Percentiles rank a stretch among this genome's conserved stretches.
These are phyloP conservation scores for Ambastaia sidthimunki DNA, from an alignment of 2,797 vertebrate genomes.

Conservation along the genomic window DNA sequence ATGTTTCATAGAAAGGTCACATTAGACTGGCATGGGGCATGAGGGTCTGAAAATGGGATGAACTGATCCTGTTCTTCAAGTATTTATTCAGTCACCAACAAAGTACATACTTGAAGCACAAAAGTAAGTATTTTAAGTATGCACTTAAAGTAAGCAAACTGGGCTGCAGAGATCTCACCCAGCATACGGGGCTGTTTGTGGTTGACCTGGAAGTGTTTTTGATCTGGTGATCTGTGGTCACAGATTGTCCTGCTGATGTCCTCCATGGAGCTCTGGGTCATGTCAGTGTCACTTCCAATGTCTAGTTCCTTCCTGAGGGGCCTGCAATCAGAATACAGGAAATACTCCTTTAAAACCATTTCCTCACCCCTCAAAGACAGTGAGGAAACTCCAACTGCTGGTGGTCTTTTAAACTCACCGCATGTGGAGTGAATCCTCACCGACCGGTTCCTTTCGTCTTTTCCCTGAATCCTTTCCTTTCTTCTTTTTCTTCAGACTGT, in stretches of 20 bases:
- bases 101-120: too few species aligned
- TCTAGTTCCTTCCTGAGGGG: conserved; percentile 78
- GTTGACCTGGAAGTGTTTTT: conserved; percentile 71
- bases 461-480: conserved; percentile 79
- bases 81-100: too few species aligned
- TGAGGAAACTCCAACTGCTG: not conserved
- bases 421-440: conserved; percentile 87
- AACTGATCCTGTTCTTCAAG: too few species aligned
- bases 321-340: conserved; percentile 58
- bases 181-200: conserved; percentile 60
- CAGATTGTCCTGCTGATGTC: conserved; percentile 77
- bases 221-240: conserved; percentile 76
- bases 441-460: conserved; percentile 85
- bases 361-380: conserved; percentile 38
- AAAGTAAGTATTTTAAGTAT: too few species aligned
- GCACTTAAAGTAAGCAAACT: not conserved
- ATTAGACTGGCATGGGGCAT: too few species aligned
- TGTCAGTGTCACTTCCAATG: conserved; percentile 80
- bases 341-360: not conserved
- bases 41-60: too few species aligned
- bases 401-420: conserved; percentile 74
- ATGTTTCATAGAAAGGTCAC: too few species aligned
- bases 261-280: conserved; percentile 84
- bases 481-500: conserved; percentile 72
- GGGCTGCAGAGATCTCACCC: conserved; percentile 56